Percentiles rank a stretch among this genome's conserved stretches.
Evolutionary conservation across 2,888 invertebrate species (phyloP).

Genomic region (Yponomeuta evonymella): DNA sequence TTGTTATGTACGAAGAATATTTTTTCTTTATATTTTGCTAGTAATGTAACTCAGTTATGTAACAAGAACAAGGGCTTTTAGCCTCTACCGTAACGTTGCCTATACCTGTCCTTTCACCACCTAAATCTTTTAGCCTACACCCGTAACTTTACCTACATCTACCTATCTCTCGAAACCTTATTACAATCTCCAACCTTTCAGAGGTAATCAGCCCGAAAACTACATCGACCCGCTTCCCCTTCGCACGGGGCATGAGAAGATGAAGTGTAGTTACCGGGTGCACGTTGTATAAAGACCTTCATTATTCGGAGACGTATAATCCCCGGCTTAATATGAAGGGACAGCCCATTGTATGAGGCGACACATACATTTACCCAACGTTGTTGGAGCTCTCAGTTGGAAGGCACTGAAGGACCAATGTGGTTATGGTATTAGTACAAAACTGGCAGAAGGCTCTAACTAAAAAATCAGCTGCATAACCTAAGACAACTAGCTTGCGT

Average conservation of each 20-base stretch:
- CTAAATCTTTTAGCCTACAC: neutral
- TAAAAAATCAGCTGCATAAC: too few relatives aligned
- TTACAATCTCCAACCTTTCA: neutral
- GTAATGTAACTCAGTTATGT: too few relatives aligned
- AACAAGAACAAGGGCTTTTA: too few relatives aligned
- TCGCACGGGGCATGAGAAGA: neutral
- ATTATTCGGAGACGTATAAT: slow-evolving; percentile 47
- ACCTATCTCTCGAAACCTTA: neutral
- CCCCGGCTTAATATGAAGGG: slow-evolving; percentile 61
- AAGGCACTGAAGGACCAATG: neutral
- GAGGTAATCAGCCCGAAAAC: neutral
- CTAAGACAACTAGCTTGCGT: too few relatives aligned
- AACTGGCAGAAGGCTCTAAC: too few relatives aligned
- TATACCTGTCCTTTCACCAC: too few relatives aligned
- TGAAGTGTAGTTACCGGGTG: slow-evolving; percentile 20
- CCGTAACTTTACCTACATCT: neutral
- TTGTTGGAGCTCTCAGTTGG: neutral
- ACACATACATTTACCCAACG: slow-evolving; percentile 46
- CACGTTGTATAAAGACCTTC: slow-evolving; percentile 26
- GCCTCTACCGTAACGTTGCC: too few relatives aligned
- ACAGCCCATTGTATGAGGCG: slow-evolving; percentile 58
- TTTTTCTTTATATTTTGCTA: too few relatives aligned
- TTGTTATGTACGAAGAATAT: too few relatives aligned
- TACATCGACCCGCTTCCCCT: neutral
- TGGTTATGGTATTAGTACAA: neutral